A percentile compares a stretch with the other conserved stretches of the same genome.
Evolutionary conservation across 1,140 invertebrate species (phyloP).

Genomic region (Teleogryllus occipitalis): DNA sequence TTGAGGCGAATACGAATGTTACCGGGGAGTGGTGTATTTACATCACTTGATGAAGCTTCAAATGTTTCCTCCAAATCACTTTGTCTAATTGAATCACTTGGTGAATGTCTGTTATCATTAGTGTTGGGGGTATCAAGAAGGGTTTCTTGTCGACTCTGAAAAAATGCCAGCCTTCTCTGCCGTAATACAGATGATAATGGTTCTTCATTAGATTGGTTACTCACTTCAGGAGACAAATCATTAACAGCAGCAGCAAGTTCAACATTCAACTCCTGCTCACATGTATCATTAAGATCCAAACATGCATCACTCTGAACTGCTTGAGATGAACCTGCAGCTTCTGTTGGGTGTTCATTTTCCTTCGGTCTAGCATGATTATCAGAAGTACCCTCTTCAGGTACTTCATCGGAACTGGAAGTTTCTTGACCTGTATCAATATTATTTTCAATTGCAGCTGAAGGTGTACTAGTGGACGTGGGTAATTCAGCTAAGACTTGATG

Average conservation of each 20-base stretch:
- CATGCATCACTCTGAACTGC: not conserved
- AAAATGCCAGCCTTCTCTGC: constrained; percentile 32
- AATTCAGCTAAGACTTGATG: constrained; percentile 25
- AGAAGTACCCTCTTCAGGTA: not conserved
- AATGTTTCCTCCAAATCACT: not conserved
- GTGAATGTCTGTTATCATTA: not conserved
- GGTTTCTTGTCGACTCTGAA: constrained; percentile 25
- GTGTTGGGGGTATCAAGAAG: not conserved
- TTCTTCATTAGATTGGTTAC: not conserved
- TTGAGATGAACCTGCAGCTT: not conserved
- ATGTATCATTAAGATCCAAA: not conserved
- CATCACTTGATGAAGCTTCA: not conserved
- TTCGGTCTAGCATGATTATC: not conserved
- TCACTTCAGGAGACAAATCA: not conserved
- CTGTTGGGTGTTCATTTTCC: not conserved
- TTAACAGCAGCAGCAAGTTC: not conserved
- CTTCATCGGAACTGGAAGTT: not conserved
- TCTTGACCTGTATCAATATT: constrained; percentile 14
- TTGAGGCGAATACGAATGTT: constrained; percentile 70
- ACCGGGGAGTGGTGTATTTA: constrained; percentile 25
- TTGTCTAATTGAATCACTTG: not conserved
- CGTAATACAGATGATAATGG: constrained; percentile 27
- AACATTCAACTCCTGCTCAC: not conserved
- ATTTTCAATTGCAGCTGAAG: not conserved
- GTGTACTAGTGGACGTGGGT: not conserved